Percentiles rank a stretch among this genome's conserved stretches.
These are phyloP conservation scores for Diceros bicornis DNA, from an alignment of 2,797 vertebrate genomes.

Conservation along the genomic window DNA sequence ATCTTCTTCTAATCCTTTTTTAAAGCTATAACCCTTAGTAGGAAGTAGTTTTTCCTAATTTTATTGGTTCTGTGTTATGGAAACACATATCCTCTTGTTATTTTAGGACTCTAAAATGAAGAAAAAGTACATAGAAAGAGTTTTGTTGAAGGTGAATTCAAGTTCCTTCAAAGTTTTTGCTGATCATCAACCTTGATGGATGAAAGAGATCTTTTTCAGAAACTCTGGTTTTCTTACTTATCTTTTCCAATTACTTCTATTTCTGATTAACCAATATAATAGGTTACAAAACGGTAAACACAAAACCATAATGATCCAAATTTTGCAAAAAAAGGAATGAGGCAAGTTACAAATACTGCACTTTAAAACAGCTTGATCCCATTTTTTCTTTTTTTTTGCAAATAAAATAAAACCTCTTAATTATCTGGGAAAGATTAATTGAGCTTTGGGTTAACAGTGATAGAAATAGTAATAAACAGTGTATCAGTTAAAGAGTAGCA, in stretches of 20 bases:
- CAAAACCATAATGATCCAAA: neutral
- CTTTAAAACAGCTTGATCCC: neutral
- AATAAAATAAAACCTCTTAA: constrained; percentile 5
- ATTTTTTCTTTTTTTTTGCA: neutral
- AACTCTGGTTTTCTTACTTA: neutral
- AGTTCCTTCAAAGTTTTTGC: constrained; percentile 2
- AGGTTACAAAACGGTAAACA: constrained; percentile 8
- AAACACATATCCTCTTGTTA: neutral
- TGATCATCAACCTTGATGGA: neutral
- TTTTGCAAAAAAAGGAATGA: neutral
- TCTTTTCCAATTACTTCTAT: neutral
- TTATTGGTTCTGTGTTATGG: constrained; percentile 2
- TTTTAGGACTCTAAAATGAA: constrained; percentile 27
- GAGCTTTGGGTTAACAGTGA: neutral
- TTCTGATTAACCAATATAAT: neutral
- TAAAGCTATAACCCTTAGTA: neutral
- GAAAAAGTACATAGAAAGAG: neutral
- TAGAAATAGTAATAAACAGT: neutral
- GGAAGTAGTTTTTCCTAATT: constrained; percentile 41
- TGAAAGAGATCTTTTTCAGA: constrained; percentile 9
- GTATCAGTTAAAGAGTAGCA: neutral
- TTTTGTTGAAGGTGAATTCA: constrained; percentile 17
- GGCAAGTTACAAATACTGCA: neutral
- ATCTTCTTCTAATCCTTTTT: constrained; percentile 59
- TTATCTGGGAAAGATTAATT: neutral